Percentiles rank a stretch among this genome's conserved stretches.
These are phyloP conservation scores for Tyrannus savana DNA, from an alignment of 2,113 vertebrate species.

Conservation along the genomic window DNA sequence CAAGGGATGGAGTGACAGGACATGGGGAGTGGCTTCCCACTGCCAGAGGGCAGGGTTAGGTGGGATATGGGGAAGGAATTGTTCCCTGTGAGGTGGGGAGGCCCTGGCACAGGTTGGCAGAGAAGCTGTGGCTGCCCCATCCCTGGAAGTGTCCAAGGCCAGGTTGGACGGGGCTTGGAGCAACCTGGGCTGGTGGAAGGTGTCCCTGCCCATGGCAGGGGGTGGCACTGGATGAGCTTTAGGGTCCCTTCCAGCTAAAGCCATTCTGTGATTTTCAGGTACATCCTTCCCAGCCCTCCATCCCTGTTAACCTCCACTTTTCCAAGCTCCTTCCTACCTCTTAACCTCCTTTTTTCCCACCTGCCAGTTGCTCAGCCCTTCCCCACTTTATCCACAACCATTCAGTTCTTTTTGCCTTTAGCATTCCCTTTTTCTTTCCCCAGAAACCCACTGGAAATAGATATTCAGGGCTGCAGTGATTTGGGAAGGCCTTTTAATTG, in stretches of 20 bases:
- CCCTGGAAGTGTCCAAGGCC: background rate
- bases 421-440: background rate
- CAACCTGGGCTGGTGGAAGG: background rate
- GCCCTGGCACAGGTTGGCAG: background rate
- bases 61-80: background rate
- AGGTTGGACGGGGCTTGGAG: background rate
- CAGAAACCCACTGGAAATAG: background rate
- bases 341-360: background rate
- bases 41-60: background rate
- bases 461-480: background rate
- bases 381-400: background rate
- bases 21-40: background rate
- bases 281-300: background rate
- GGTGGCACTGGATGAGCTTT: rapidly evolving
- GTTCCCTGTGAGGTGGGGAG: background rate
- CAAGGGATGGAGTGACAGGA: background rate
- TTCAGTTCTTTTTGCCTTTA: background rate
- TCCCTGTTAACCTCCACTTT: background rate
- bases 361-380: background rate
- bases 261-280: background rate
- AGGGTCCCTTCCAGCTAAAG: background rate
- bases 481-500: background rate
- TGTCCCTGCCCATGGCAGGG: background rate
- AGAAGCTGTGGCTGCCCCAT: background rate
- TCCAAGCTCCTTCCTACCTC: background rate